phyloP scores from a whole-genome alignment of 2,797 vertebrate species.

The Acanthiza pusilla region DNA sequence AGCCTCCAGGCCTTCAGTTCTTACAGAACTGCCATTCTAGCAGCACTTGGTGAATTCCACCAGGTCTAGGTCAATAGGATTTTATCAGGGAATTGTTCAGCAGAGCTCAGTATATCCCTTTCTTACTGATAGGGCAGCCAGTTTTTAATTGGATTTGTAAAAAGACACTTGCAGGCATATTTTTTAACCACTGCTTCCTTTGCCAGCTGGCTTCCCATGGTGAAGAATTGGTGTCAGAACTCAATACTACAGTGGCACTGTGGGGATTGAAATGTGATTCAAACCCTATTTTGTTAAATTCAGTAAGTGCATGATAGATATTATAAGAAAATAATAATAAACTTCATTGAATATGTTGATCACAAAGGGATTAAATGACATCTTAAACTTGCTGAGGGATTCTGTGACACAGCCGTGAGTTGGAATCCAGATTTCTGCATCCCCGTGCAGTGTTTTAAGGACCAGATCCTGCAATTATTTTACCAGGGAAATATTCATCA shows the following conservation, averaged over 20 bases:
- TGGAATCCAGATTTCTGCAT: not conserved
- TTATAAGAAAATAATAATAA: not conserved
- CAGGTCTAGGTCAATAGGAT: not conserved
- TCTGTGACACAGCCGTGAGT: not conserved
- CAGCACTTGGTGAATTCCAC: not conserved
- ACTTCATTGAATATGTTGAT: not conserved
- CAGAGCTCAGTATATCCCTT: not conserved
- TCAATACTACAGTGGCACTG: not conserved
- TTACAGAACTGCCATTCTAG: not conserved
- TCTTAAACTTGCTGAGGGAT: not conserved
- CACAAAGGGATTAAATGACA: not conserved
- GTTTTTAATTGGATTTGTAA: not conserved
- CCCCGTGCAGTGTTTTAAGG: not conserved
- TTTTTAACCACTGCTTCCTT: not conserved
- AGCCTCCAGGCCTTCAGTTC: not conserved
- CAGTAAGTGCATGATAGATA: not conserved
- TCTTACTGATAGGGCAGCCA: not conserved
- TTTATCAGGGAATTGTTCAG: not conserved
- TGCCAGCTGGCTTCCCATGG: not conserved
- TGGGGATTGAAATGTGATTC: not conserved
- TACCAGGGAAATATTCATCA: not conserved
- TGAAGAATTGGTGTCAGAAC: not conserved
- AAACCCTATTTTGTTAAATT: not conserved
- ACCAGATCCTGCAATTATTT: not conserved
- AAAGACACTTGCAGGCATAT: not conserved